Percentiles rank a stretch among this genome's conserved stretches.
Evolutionary conservation across 2,888 invertebrate genomes (phyloP).

Genomic region (Harpalus rubripes): DNA sequence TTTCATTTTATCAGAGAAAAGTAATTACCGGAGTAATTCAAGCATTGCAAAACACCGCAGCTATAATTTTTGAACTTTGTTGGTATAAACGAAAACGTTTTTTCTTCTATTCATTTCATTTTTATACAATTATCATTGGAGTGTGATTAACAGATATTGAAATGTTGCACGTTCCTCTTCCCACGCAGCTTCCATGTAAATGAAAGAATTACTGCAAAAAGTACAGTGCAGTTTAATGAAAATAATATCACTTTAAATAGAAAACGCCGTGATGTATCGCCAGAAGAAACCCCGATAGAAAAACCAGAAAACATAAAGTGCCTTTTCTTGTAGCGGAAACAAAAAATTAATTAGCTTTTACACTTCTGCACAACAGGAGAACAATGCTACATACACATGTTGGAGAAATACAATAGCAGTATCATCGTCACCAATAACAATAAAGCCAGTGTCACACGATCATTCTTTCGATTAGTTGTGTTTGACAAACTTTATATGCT

Average conservation of each 20-base stretch:
- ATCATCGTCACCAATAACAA: background rate
- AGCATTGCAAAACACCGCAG: conserved; percentile 17
- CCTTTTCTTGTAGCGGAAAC: conserved; percentile 21
- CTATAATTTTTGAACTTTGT: conserved; percentile 37
- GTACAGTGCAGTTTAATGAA: background rate
- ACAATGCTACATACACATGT: background rate
- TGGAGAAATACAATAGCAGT: background rate
- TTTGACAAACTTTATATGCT: no score
- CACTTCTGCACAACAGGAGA: background rate
- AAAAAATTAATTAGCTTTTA: conserved; percentile 42
- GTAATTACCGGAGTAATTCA: conserved; percentile 39
- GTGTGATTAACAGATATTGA: conserved; percentile 51
- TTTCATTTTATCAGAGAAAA: conserved; percentile 11
- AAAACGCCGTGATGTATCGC: conserved; percentile 12
- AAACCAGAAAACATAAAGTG: conserved; percentile 32
- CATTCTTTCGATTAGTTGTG: no score
- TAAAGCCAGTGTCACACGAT: no score
- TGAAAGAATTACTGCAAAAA: conserved; percentile 31
- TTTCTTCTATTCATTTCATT: conserved; percentile 49
- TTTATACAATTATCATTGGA: conserved; percentile 43
- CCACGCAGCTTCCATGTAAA: conserved; percentile 25
- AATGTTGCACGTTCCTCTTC: conserved; percentile 37
- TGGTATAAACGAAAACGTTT: conserved; percentile 35
- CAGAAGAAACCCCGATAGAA: conserved; percentile 18
- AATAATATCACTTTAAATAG: conserved; percentile 16